Evolutionary conservation across 1,140 invertebrate species (phyloP).

Genomic region (Hyles vespertilio): DNA sequence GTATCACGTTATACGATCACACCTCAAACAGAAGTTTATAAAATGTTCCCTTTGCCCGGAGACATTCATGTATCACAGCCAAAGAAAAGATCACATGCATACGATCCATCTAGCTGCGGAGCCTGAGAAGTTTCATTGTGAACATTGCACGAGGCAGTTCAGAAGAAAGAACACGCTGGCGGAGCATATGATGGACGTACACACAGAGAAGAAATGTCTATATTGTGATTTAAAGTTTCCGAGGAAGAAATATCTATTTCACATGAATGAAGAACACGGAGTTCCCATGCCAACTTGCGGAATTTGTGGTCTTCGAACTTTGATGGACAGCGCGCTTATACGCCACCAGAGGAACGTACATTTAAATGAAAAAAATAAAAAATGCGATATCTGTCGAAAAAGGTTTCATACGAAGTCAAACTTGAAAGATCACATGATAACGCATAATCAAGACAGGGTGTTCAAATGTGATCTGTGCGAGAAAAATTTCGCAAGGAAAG

Average conservation of each 20-base stretch:
- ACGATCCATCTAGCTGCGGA: background rate
- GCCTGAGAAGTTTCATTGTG: conserved; percentile 19
- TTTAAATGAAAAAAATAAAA: conserved; percentile 82
- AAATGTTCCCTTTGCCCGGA: conserved; percentile 20
- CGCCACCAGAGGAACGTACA: conserved; percentile 85
- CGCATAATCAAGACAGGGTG: conserved; percentile 16
- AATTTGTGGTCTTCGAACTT: conserved; percentile 18
- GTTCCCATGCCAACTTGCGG: conserved; percentile 23
- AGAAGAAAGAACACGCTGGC: conserved; percentile 42
- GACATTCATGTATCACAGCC: conserved; percentile 29
- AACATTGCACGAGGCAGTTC: conserved; percentile 16
- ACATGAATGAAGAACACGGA: conserved; percentile 22
- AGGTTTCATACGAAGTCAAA: conserved; percentile 17
- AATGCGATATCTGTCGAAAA: conserved; percentile 81
- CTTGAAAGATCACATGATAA: conserved; percentile 26
- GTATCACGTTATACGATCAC: conserved; percentile 20
- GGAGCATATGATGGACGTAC: conserved; percentile 28
- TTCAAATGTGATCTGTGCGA: conserved; percentile 24
- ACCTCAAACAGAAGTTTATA: conserved; percentile 25
- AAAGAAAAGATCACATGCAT: conserved; percentile 19
- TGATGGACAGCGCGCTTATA: conserved; percentile 17
- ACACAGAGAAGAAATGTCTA: conserved; percentile 23
- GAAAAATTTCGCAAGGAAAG: conserved; percentile 20
- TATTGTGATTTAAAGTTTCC: conserved; percentile 16
- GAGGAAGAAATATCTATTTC: conserved; percentile 17